Base-by-base conservation (phyloP, 2,888 invertebrate species). In the Nasonia oneida region DNA sequence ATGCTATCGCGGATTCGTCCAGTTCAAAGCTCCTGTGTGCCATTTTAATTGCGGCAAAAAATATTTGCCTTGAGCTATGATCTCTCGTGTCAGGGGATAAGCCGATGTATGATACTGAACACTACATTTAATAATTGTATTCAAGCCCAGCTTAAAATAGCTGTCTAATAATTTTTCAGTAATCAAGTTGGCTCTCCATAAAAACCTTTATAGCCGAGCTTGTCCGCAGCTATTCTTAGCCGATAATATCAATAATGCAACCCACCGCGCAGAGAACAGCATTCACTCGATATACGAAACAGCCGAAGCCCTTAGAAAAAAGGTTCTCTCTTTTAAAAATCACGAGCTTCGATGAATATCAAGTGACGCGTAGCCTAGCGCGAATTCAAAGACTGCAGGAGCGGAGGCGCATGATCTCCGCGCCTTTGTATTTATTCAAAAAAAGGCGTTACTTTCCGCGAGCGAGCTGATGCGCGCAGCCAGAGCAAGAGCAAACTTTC, bases 381-480 rank as follows among this genome's bases (percentile, higher is more conserved):
- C 75, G 79, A 75, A 71, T 85, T 82, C 82, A 85, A 85, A 85
- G 77, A 78, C 33, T 33, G 37, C 1, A 29, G 37, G 18, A n/a
- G 23, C 61, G 23, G 23, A 5, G 61, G 61, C 76, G 85, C 81
- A 76, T 50, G 79, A 79, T 84, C 74, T 23, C 61, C 23, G 39
- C 70, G 23, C 42, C 81, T 85, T 73, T 76, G 87, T 89, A 90
- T 91, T 91, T 91, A 91, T 91, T 90, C 90, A 90, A 90, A 90
- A 90, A 90, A 67, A 14, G 67, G 67, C 90, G 88, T 91, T 90
- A 91, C 89, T 90, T 89, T 89, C 87, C 88, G 87, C 80, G 74
- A 86, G 83, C 37, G 67, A 87, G 84, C 57, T 37, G 4, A 29
- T 0, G 18, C 10, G 42, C 6, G 18, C 23, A 61, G 18, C 57